Conservation (phyloP, 2,888 invertebrate genomes). For the Cacoxenus indagator region DNA sequence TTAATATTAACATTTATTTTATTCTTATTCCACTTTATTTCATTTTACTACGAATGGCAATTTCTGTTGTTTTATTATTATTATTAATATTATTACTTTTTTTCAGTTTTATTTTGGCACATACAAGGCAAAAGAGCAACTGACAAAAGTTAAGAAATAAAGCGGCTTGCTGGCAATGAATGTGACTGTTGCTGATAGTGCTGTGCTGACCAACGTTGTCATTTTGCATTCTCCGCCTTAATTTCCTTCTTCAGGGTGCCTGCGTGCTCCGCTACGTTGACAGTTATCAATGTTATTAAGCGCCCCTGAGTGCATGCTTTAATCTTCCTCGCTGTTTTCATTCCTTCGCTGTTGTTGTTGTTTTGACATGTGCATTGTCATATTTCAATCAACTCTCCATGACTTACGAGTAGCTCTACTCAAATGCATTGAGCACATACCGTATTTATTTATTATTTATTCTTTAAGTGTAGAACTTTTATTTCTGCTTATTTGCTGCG, state of each 20-base stretch:
- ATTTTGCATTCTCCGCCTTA: no score
- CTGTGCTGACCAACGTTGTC: background rate
- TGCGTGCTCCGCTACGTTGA: background rate
- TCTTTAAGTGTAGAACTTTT: background rate
- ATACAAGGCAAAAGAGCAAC: background rate
- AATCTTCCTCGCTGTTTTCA: background rate
- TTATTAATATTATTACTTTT: background rate
- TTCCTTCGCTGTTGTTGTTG: background rate
- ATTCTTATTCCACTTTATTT: background rate
- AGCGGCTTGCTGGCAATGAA: background rate
- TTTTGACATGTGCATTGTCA: background rate
- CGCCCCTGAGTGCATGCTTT: background rate
- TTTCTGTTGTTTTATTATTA: background rate
- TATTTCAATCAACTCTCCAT: background rate
- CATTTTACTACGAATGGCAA: background rate
- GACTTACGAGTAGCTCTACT: background rate
- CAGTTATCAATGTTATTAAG: constrained; percentile 4
- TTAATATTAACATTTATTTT: constrained; percentile 2
- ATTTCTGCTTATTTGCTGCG: background rate
- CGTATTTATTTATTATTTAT: background rate
- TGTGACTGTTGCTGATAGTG: background rate
- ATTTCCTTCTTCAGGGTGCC: background rate
- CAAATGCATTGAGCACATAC: background rate
- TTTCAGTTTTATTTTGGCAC: background rate
- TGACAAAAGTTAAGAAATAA: background rate